These are phyloP conservation scores for Drosophila elegans DNA, from an alignment of 1,140 invertebrate species.

Conservation along the genomic window DNA sequence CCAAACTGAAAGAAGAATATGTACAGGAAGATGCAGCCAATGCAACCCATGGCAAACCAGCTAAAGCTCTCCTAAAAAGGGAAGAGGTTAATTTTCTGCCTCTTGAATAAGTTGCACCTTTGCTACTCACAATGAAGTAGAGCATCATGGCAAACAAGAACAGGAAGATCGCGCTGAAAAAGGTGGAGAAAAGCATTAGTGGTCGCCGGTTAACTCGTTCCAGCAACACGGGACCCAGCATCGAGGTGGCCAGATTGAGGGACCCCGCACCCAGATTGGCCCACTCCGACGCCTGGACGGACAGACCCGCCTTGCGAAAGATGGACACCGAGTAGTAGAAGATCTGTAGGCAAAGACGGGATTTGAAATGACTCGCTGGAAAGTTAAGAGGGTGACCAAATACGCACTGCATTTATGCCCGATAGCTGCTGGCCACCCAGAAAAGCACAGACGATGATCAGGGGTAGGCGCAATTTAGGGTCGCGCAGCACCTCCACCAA, in stretches of 20 bases:
- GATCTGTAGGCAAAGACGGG: constrained; percentile 85
- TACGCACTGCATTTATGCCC: constrained; percentile 92
- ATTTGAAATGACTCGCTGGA: not conserved
- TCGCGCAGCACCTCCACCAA: constrained; percentile 54
- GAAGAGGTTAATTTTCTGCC: not conserved
- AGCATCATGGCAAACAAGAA: constrained; percentile 86
- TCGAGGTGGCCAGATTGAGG: constrained; percentile 88
- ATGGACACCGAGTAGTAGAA: constrained; percentile 91
- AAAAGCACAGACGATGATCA: constrained; percentile 90
- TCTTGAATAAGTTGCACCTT: rapidly evolving
- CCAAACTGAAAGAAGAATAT: constrained; percentile 94
- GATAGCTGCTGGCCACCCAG: constrained; percentile 94
- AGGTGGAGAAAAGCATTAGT: constrained; percentile 86
- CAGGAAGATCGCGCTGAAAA: constrained; percentile 85
- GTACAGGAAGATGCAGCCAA: constrained; percentile 88
- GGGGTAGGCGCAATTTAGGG: constrained; percentile 85
- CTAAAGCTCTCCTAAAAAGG: constrained; percentile 85
- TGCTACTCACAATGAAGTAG: constrained; percentile 86
- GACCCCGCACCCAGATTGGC: constrained; percentile 89
- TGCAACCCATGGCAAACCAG: constrained; percentile 88
- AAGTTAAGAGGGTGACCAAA: too few relatives aligned
- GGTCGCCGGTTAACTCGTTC: constrained; percentile 86
- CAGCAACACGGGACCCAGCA: constrained; percentile 87
- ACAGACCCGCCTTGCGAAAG: constrained; percentile 88
- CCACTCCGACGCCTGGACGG: constrained; percentile 86